Conservation (phyloP, 2,888 invertebrate genomes). For the Tineola bisselliella region DNA sequence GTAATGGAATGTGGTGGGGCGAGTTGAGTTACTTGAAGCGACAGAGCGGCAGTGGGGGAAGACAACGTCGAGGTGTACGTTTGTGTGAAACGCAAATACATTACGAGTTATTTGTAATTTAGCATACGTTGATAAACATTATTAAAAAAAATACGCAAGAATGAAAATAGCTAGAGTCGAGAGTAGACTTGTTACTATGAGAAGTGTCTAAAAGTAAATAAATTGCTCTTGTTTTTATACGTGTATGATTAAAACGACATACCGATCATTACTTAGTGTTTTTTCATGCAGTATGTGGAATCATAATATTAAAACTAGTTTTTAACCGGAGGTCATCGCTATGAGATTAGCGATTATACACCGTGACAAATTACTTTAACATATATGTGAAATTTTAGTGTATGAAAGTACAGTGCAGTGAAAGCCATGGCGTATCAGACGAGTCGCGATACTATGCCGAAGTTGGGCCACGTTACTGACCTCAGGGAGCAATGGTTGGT, state of each 20-base stretch:
- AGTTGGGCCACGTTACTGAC: constrained; percentile 57
- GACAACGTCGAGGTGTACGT: neutral
- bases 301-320: neutral
- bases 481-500: constrained; percentile 61
- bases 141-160: neutral
- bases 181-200: no score
- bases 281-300: neutral
- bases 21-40: neutral
- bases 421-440: constrained; percentile 46
- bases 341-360: neutral
- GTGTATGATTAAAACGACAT: neutral
- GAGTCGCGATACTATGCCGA: constrained; percentile 57
- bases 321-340: neutral
- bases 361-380: neutral
- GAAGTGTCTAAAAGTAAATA: no score
- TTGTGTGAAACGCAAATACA: neutral
- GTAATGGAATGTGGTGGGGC: constrained; percentile 2
- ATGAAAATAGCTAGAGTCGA: no score
- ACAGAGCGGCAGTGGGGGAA: neutral
- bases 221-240: no score
- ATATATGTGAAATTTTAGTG: neutral
- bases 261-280: constrained; percentile 1
- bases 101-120: neutral
- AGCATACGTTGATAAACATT: neutral
- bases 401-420: constrained; percentile 1